Evolutionary conservation across 2,797 vertebrate genomes (phyloP).

Genomic region (Cyprinella venusta): DNA sequence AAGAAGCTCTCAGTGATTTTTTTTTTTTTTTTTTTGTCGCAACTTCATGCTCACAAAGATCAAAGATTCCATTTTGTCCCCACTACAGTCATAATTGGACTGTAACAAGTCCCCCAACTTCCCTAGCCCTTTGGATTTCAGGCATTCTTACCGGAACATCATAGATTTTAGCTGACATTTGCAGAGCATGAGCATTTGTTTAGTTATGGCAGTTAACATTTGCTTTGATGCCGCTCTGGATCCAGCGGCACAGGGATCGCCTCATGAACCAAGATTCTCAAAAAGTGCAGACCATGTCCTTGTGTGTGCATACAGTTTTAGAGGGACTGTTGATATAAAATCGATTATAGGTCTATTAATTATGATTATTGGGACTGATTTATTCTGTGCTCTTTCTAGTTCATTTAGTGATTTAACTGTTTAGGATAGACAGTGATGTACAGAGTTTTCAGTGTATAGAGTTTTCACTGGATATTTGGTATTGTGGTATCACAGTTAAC

Average conservation of each 20-base stretch:
- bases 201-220: slow-evolving; percentile 48
- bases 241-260: neutral
- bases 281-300: neutral
- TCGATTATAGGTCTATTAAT: neutral
- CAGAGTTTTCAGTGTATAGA: neutral
- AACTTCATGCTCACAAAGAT: slow-evolving; percentile 11
- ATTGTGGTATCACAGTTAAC: neutral
- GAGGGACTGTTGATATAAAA: neutral
- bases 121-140: slow-evolving; percentile 13
- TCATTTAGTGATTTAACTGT: neutral
- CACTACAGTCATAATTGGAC: slow-evolving; percentile 20
- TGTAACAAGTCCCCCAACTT: slow-evolving; percentile 16
- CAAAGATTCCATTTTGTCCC: slow-evolving; percentile 37
- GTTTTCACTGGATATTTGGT: neutral
- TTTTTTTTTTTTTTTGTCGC: neutral
- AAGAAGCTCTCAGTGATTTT: slow-evolving; percentile 17
- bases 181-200: slow-evolving; percentile 25
- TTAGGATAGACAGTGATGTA: neutral
- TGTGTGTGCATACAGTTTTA: slow-evolving; percentile 18
- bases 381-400: neutral
- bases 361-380: neutral
- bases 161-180: slow-evolving; percentile 47
- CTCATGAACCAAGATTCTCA: neutral
- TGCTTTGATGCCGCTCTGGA: slow-evolving; percentile 32
- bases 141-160: slow-evolving; percentile 31